Conservation (phyloP, 2,113 vertebrate species). For the Vombatus ursinus region DNA sequence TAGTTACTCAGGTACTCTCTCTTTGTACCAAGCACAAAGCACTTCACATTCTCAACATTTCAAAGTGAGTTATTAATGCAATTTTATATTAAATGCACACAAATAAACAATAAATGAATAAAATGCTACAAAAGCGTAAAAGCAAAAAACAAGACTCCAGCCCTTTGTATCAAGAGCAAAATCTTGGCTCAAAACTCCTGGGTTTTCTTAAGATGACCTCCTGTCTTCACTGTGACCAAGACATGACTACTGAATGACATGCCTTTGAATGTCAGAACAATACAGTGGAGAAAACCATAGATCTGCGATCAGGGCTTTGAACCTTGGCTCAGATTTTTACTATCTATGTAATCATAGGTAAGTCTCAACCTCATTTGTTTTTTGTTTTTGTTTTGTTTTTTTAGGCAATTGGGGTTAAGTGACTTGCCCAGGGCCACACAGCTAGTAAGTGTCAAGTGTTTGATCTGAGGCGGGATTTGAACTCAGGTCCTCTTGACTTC, state of each 20-base stretch:
- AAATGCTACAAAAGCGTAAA: background rate
- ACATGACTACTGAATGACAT: background rate
- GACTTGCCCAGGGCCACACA: too few relatives aligned
- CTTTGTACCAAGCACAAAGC: background rate
- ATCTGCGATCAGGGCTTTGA: background rate
- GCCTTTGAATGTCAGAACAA: background rate
- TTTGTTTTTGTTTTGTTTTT: too few relatives aligned
- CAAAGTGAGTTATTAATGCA: background rate
- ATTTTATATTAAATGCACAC: background rate
- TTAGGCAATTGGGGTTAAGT: too few relatives aligned
- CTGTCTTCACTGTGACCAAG: background rate
- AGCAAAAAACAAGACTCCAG: background rate
- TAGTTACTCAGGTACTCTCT: background rate
- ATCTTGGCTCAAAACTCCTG: background rate
- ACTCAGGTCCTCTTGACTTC: too few relatives aligned
- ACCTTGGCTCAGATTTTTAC: too few relatives aligned
- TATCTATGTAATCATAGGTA: background rate
- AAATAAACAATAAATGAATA: background rate
- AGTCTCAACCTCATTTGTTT: too few relatives aligned
- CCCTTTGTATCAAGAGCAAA: background rate
- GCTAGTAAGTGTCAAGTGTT: too few relatives aligned
- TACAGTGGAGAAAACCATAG: background rate
- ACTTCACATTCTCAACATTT: background rate
- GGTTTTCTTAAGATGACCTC: background rate
- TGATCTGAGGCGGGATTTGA: too few relatives aligned